Conservation (phyloP, 1,140 invertebrate genomes). For the Drosophila varians region DNA sequence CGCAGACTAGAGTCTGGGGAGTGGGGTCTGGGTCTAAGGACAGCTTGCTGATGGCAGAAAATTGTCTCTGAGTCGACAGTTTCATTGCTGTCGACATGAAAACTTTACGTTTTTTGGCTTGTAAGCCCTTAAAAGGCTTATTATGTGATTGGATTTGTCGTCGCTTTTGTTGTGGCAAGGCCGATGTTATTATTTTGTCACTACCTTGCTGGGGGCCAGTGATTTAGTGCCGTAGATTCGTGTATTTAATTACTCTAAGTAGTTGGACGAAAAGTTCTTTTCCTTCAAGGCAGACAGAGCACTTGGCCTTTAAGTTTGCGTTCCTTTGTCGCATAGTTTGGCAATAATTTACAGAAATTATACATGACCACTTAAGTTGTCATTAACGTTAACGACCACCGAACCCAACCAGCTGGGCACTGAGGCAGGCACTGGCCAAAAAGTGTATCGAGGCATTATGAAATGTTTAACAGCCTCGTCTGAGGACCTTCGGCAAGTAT, state of each 20-base stretch:
- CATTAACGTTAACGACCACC: constrained; percentile 76
- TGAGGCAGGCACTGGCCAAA: constrained; percentile 19
- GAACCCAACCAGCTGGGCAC: not conserved
- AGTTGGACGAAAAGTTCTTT: not conserved
- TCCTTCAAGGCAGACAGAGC: too few relatives aligned
- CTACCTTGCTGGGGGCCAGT: constrained; percentile 4
- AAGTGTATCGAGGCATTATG: constrained; percentile 53
- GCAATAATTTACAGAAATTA: constrained; percentile 76
- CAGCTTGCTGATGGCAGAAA: constrained; percentile 7
- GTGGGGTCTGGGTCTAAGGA: not conserved
- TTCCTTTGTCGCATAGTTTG: constrained; percentile 30
- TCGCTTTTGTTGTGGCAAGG: constrained; percentile 21
- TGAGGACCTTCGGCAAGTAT: constrained; percentile 42
- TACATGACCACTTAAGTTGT: constrained; percentile 80
- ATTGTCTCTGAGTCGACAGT: constrained; percentile 36
- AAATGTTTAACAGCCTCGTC: constrained; percentile 54
- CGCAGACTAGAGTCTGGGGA: too few relatives aligned
- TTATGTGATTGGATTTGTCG: constrained; percentile 38
- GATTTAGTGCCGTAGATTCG: not conserved
- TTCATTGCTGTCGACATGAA: constrained; percentile 32
- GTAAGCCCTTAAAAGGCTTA: constrained; percentile 24
- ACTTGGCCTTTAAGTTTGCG: not conserved
- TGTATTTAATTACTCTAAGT: constrained; percentile 4
- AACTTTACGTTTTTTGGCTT: constrained; percentile 37
- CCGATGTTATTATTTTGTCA: constrained; percentile 27